Conservation (phyloP, 2,113 vertebrate genomes). For the Chascanopsetta lugubris region DNA sequence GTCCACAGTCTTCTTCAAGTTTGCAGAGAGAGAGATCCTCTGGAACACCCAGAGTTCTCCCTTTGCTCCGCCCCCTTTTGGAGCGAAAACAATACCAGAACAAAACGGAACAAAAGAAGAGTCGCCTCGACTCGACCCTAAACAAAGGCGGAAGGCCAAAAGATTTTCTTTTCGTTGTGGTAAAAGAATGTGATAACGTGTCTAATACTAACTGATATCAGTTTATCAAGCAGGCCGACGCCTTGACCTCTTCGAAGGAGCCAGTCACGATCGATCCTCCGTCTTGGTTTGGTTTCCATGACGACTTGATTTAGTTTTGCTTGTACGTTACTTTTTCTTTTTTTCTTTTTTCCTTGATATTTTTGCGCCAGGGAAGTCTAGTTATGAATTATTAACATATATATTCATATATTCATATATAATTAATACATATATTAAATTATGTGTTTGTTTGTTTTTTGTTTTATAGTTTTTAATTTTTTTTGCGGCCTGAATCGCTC, state of each 20-base stretch:
- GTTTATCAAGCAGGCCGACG: constrained; percentile 53
- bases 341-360: constrained; percentile 39
- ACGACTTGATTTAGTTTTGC: constrained; percentile 70
- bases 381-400: constrained; percentile 80
- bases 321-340: constrained; percentile 35
- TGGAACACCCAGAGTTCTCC: constrained; percentile 58
- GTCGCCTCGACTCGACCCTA: constrained; percentile 32
- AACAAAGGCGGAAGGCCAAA: constrained; percentile 67
- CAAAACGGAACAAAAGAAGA: constrained; percentile 29
- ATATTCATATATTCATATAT: constrained; percentile 82
- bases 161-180: constrained; percentile 34
- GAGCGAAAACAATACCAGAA: constrained; percentile 27
- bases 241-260: constrained; percentile 28
- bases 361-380: constrained; percentile 71
- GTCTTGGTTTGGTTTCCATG: constrained; percentile 59
- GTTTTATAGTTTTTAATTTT: constrained; percentile 53
- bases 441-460: constrained; percentile 55
- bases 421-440: constrained; percentile 81
- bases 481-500: constrained; percentile 72
- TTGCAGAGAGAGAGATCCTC: constrained; percentile 52
- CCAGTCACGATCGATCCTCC: constrained; percentile 58
- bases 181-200: constrained; percentile 65
- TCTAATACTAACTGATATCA: constrained; percentile 60
- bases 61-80: constrained; percentile 31
- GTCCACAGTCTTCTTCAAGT: constrained; percentile 66